Conservation (phyloP, 2,888 invertebrate species). For the Cancer borealis region DNA sequence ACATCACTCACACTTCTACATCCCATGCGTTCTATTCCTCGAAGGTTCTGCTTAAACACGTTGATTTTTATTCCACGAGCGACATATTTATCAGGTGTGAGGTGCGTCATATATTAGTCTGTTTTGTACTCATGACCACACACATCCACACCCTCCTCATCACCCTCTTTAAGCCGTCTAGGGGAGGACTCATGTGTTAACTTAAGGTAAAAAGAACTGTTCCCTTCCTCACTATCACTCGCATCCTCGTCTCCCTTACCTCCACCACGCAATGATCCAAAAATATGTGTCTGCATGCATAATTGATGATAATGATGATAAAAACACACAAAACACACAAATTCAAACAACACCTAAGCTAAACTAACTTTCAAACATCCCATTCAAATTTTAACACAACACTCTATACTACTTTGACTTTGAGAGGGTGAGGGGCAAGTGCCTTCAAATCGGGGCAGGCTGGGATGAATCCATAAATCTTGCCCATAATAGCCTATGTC, state of each 20-base stretch:
- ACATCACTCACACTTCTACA: not conserved
- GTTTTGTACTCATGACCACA: not conserved
- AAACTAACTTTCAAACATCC: not conserved
- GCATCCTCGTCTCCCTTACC: not conserved
- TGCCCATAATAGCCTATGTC: not conserved
- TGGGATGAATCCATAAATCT: constrained; percentile 7
- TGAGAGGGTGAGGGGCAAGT: not conserved
- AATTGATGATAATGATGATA: not conserved
- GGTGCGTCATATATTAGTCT: not conserved
- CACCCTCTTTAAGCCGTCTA: not conserved
- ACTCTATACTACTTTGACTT: not conserved
- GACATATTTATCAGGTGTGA: not conserved
- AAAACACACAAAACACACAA: not conserved
- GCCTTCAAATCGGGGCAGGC: not conserved
- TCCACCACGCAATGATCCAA: no score
- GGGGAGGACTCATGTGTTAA: not conserved
- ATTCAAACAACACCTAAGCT: not conserved
- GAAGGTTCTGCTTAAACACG: not conserved
- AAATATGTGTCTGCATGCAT: not conserved
- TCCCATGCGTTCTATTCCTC: not conserved
- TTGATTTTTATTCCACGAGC: not conserved
- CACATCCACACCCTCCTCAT: not conserved
- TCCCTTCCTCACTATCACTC: not conserved
- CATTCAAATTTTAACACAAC: not conserved
- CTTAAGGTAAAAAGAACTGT: not conserved